A percentile compares a stretch with the other conserved stretches of the same genome.
Evolutionary conservation across 2,113 vertebrate species (phyloP).

Genomic region (Bucco capensis): DNA sequence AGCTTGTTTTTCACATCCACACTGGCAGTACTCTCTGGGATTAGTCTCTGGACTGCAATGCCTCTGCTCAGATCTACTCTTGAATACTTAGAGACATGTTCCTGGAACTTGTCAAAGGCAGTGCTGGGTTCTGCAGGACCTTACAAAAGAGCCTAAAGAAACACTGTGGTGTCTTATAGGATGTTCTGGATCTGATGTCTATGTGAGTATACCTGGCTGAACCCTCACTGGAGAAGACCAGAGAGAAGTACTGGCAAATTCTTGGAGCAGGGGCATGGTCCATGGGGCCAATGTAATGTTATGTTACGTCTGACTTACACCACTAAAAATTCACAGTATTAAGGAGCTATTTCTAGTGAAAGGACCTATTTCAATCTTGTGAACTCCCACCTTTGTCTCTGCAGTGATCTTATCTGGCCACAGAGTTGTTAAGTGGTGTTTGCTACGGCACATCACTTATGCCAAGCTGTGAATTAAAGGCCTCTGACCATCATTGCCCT

Average conservation of each 20-base stretch:
- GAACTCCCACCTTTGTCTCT: neutral
- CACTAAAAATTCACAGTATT: neutral
- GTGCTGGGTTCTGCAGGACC: neutral
- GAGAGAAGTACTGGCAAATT: neutral
- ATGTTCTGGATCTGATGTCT: neutral
- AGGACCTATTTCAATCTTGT: neutral
- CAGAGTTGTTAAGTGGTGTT: neutral
- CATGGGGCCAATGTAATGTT: neutral
- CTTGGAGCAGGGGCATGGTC: neutral
- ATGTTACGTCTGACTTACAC: neutral
- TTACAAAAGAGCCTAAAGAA: neutral
- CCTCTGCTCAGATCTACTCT: neutral
- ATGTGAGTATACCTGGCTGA: neutral
- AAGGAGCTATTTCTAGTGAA: neutral
- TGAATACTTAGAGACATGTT: neutral
- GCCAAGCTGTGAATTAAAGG: neutral
- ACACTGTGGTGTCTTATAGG: neutral
- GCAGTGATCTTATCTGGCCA: neutral
- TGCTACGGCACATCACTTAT: neutral
- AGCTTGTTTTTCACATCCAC: neutral
- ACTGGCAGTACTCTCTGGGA: neutral
- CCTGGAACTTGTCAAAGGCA: neutral
- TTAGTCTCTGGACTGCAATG: neutral
- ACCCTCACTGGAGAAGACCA: neutral
- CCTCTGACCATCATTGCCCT: neutral